Evolutionary conservation across 2,797 vertebrate species (phyloP).

Genomic region (Eurystomus glaucurus): DNA sequence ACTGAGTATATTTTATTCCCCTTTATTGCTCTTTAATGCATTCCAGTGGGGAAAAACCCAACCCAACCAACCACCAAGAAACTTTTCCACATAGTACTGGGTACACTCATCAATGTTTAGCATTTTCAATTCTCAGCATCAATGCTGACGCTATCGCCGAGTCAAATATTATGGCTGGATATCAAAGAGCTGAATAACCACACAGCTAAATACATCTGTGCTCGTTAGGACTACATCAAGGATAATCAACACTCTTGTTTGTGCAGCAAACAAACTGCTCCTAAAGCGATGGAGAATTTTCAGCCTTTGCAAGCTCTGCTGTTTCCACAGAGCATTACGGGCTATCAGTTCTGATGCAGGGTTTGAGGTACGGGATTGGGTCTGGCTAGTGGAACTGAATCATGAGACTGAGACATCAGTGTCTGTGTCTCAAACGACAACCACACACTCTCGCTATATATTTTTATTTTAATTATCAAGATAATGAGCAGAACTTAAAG

Average conservation of each 20-base stretch:
- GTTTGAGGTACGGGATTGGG: neutral
- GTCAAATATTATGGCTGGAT: constrained; percentile 40
- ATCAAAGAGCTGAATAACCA: constrained; percentile 29
- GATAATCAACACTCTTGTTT: constrained; percentile 21
- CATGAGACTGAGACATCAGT: neutral
- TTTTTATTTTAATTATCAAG: neutral
- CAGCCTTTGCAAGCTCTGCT: neutral
- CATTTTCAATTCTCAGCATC: neutral
- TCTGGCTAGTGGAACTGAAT: neutral
- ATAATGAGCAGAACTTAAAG: neutral
- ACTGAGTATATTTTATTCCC: neutral
- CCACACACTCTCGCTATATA: neutral
- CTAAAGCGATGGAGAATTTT: neutral
- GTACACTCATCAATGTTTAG: neutral
- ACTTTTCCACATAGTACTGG: neutral
- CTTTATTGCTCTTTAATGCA: neutral
- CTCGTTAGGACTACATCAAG: constrained; percentile 22
- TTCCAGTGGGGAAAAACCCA: accelerated
- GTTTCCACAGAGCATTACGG: neutral
- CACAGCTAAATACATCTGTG: constrained; percentile 31
- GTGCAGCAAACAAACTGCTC: neutral
- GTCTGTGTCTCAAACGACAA: neutral
- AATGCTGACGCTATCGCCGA: neutral
- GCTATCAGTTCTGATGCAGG: neutral
- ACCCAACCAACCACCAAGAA: neutral